A percentile compares a stretch with the other conserved stretches of the same genome.
These are phyloP conservation scores for Micronycteris hirsuta DNA, from an alignment of 2,113 vertebrate genomes.

Conservation along the genomic window DNA sequence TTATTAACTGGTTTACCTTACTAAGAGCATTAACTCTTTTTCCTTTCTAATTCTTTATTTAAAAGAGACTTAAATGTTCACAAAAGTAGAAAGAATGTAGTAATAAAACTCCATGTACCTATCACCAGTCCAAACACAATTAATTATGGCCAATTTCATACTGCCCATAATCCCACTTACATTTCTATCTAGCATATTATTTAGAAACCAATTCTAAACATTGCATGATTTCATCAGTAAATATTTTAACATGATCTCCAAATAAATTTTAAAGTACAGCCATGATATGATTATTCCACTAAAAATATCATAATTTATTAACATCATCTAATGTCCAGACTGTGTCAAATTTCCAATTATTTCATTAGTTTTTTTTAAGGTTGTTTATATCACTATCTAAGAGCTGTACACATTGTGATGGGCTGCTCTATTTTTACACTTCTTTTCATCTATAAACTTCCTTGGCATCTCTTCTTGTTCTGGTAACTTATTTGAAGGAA, in stretches of 20 bases:
- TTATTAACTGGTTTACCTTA: background rate
- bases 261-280: background rate
- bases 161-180: background rate
- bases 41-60: background rate
- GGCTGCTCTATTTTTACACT: background rate
- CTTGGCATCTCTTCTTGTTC: background rate
- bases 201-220: background rate
- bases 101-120: background rate
- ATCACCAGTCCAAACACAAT: background rate
- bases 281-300: background rate
- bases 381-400: background rate
- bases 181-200: background rate
- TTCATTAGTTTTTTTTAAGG: background rate
- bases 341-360: background rate
- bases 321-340: background rate
- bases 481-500: background rate
- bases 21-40: background rate
- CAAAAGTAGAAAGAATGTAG: background rate
- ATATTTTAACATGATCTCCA: background rate
- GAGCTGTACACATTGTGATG: background rate
- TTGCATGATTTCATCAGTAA: background rate
- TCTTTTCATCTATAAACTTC: background rate
- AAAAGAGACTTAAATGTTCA: background rate
- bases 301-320: background rate
- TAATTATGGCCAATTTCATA: background rate